Percentiles rank a stretch among this genome's conserved stretches.
These are phyloP conservation scores for Sarcophaga carnaria DNA, from an alignment of 2,888 invertebrate genomes.

Conservation along the genomic window DNA sequence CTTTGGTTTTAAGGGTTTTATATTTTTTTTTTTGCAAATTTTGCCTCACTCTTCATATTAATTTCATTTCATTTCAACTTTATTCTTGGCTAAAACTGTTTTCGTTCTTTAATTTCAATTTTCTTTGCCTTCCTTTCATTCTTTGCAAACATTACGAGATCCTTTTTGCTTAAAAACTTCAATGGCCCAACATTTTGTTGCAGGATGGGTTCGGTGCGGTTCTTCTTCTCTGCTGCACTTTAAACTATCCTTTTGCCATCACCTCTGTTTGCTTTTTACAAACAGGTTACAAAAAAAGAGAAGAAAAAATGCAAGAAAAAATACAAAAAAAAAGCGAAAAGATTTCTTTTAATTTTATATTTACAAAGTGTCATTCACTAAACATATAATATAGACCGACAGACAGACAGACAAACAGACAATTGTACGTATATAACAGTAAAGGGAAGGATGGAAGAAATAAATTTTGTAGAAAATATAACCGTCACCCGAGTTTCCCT, in stretches of 20 bases:
- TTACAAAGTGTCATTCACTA: constrained; percentile 67
- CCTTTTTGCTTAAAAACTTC: constrained; percentile 58
- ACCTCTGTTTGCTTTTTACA: constrained; percentile 54
- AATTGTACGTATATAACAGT: background rate
- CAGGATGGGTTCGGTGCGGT: constrained; percentile 24
- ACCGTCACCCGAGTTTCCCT: background rate
- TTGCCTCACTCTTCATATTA: constrained; percentile 20
- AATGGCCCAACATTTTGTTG: constrained; percentile 61
- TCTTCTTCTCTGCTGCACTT: background rate
- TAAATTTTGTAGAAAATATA: background rate
- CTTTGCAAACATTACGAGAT: constrained; percentile 54
- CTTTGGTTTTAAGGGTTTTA: constrained; percentile 35
- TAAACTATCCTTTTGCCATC: background rate
- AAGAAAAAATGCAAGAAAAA: constrained; percentile 4
- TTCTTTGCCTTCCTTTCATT: constrained; percentile 23
- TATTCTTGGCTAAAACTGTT: constrained; percentile 32
- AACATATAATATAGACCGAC: constrained; percentile 36
- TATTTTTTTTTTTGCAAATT: background rate
- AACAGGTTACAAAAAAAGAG: constrained; percentile 42
- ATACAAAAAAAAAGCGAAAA: constrained; percentile 31
- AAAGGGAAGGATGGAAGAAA: background rate
- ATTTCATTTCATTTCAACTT: constrained; percentile 48
- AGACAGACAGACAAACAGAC: constrained; percentile 6
- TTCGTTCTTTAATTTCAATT: constrained; percentile 25
- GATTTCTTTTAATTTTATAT: constrained; percentile 69